Conservation (phyloP, 2,888 invertebrate genomes). For the Macrophya annulata region DNA sequence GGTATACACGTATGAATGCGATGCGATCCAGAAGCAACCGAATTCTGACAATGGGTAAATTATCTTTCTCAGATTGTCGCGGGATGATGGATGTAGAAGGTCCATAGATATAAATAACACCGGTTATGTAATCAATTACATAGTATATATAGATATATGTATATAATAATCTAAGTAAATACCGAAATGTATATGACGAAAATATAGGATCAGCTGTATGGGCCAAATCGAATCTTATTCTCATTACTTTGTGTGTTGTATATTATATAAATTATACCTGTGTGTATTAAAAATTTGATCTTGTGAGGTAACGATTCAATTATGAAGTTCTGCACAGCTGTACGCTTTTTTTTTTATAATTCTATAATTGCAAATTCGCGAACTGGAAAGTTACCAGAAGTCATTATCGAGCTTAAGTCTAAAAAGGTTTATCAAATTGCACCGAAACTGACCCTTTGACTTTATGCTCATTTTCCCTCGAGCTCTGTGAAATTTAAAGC, state of each 20-base stretch:
- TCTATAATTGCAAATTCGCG: not conserved
- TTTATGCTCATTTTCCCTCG: not conserved
- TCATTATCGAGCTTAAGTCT: not conserved
- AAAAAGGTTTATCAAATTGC: constrained; percentile 1
- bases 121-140: not conserved
- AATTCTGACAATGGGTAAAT: not conserved
- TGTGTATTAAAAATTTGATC: not conserved
- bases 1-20: not conserved
- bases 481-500: not conserved
- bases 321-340: not conserved
- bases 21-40: not conserved
- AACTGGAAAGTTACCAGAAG: not conserved
- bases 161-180: not conserved
- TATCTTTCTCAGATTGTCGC: not conserved
- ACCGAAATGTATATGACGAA: not conserved
- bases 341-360: not conserved
- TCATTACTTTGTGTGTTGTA: not conserved
- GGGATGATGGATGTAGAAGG: constrained; percentile 10
- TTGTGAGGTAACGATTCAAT: not conserved
- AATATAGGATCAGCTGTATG: not conserved
- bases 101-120: not conserved
- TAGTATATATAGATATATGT: not conserved
- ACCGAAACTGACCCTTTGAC: constrained; percentile 14
- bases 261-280: no score
- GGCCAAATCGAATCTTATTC: not conserved